These are phyloP conservation scores for Varecia variegata DNA, from an alignment of 2,797 vertebrate genomes.

Conservation along the genomic window DNA sequence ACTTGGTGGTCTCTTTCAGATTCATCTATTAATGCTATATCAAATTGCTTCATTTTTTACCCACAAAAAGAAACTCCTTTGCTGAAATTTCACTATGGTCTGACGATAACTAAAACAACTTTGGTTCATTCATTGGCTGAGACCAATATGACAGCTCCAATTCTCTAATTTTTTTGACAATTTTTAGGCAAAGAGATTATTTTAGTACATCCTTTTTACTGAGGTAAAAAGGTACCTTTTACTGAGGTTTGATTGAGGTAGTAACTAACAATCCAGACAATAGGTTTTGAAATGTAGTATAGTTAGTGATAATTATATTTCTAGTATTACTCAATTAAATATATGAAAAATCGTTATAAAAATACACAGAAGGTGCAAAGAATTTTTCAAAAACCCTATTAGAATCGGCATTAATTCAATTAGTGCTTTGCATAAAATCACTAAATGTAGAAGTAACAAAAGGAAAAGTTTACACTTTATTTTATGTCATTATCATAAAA, in stretches of 20 bases:
- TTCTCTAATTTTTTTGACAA: background rate
- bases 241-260: background rate
- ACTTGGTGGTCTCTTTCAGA: background rate
- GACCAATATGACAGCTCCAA: background rate
- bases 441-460: background rate
- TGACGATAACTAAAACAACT: background rate
- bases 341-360: background rate
- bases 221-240: no score
- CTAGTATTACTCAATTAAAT: background rate
- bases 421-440: background rate
- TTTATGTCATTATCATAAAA: background rate
- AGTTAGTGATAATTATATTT: background rate
- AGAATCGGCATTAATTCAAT: background rate
- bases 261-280: background rate
- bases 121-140: background rate
- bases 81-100: background rate
- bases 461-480: background rate
- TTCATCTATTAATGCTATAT: background rate
- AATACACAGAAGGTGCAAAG: background rate
- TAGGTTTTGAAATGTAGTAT: background rate
- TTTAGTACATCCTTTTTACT: background rate
- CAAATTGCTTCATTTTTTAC: background rate
- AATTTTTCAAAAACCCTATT: background rate
- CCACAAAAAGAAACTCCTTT: background rate
- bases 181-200: background rate